Conservation (phyloP, 35 echinoderm and acorn worm genomes). For the Heliocidaris erythrogramma region DNA sequence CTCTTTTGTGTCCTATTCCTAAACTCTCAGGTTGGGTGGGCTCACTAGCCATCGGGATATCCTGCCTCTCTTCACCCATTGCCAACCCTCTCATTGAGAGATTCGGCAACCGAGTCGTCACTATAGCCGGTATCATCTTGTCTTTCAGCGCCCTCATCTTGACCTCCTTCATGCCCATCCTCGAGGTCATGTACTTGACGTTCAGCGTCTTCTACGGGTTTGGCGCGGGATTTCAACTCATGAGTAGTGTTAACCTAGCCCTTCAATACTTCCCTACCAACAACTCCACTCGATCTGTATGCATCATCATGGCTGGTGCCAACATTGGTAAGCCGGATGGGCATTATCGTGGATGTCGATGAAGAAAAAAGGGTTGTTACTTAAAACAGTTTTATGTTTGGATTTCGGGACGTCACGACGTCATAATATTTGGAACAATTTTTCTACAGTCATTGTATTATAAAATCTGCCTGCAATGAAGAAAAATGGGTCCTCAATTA, state of each 20-base stretch:
- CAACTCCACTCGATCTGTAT: slow-evolving; percentile 75
- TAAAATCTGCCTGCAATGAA: too few relatives aligned
- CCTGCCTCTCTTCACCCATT: slow-evolving; percentile 65
- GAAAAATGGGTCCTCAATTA: too few relatives aligned
- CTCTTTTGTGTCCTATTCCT: background rate
- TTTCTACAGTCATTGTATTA: too few relatives aligned
- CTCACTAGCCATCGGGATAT: slow-evolving; percentile 80
- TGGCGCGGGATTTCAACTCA: slow-evolving; percentile 76
- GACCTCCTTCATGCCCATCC: slow-evolving; percentile 64
- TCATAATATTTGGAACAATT: background rate
- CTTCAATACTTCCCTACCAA: slow-evolving; percentile 80
- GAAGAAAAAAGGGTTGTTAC: too few relatives aligned
- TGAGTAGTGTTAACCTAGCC: slow-evolving; percentile 72
- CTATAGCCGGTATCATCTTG: slow-evolving; percentile 61
- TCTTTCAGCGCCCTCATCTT: slow-evolving; percentile 59
- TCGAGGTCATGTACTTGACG: slow-evolving; percentile 65
- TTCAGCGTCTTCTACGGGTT: slow-evolving; percentile 75
- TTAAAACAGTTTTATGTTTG: background rate
- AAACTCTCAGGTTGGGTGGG: slow-evolving; percentile 79
- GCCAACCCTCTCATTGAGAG: slow-evolving; percentile 70
- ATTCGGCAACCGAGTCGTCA: slow-evolving; percentile 69
- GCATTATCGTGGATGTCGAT: too few relatives aligned
- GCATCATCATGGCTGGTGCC: slow-evolving; percentile 68
- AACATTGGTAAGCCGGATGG: slow-evolving; percentile 80
- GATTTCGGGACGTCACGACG: background rate